Base-by-base conservation (phyloP, 2,797 vertebrate species). In the Melanotaenia maccullochi region DNA sequence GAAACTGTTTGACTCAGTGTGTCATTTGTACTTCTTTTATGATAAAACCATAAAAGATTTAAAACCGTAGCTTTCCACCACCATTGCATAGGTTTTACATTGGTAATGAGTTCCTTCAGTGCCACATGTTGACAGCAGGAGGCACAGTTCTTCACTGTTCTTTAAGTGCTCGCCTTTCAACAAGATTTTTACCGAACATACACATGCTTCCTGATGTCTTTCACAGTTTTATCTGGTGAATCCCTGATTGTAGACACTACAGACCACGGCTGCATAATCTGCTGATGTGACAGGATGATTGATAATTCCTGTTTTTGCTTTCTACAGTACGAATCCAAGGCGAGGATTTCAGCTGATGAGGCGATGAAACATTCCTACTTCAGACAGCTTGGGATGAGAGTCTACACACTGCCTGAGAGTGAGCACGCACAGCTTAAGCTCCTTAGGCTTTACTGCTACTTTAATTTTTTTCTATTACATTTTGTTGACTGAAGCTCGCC, bases 291-390 rank as follows among this genome's bases (percentile, higher is more conserved):
- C 65, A 24, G 13, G 5, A 14, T 47, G 32, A 0, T 36, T 72
- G n/a, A 81, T 14, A 9, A 25, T 63, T 74, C 49, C 63, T 78
- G 67, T 71, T 62, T 81, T 35, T 78, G 65, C 52, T 63, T 40
- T 72, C 63, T 49, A 1, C 87, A 99, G 98, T 99, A 97, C 54
- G 97, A 99, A 89, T 98, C 97, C 33, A 99, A 98, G 95, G 97
- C 96, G 92, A 97, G 98, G 90, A 96, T 97, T 92, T 97, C 98
- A 32, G 98, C 97, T 49, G 98, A 99, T 28, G 97, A 99, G 71
- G 96, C 97, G 14, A 99, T 99, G 97, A 99, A 98, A 75, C 97
- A 99, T 54, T 93, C 96, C 0, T 97, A 99, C 91, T 99, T 99
- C 93, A 95, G 96, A 88, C 97, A 96, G 92, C 95, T 99, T 40